These are phyloP conservation scores for Hemiprocne comata DNA, from an alignment of 2,113 vertebrate genomes.

Conservation along the genomic window DNA sequence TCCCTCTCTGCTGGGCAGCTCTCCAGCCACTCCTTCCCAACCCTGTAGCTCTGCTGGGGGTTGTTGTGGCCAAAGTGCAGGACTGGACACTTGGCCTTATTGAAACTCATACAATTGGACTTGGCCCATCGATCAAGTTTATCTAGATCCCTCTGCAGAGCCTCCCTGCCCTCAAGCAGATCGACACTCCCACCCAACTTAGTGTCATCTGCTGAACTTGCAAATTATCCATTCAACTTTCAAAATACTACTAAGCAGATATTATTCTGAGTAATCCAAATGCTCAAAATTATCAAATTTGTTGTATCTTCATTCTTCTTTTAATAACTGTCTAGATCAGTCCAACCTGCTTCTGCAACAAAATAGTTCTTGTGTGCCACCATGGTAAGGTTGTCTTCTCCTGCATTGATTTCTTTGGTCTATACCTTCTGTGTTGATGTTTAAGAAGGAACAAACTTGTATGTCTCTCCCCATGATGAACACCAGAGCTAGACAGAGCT, in stretches of 20 bases:
- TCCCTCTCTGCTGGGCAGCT: no score
- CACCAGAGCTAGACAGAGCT: background rate
- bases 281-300: background rate
- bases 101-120: no score
- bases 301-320: background rate
- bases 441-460: background rate
- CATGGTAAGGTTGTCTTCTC: fast-evolving
- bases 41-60: no score
- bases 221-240: background rate
- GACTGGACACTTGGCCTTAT: no score
- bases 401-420: background rate
- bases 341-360: background rate
- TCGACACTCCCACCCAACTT: no score
- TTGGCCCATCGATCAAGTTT: no score
- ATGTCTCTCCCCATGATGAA: background rate
- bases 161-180: no score
- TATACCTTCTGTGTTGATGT: background rate
- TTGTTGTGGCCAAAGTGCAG: no score
- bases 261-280: background rate
- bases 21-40: no score
- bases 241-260: background rate
- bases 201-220: no score
- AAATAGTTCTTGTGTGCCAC: background rate
- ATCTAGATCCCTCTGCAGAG: no score
- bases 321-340: background rate